Conservation (phyloP, 2,888 invertebrate genomes). For the Tanypteryx hageni region DNA sequence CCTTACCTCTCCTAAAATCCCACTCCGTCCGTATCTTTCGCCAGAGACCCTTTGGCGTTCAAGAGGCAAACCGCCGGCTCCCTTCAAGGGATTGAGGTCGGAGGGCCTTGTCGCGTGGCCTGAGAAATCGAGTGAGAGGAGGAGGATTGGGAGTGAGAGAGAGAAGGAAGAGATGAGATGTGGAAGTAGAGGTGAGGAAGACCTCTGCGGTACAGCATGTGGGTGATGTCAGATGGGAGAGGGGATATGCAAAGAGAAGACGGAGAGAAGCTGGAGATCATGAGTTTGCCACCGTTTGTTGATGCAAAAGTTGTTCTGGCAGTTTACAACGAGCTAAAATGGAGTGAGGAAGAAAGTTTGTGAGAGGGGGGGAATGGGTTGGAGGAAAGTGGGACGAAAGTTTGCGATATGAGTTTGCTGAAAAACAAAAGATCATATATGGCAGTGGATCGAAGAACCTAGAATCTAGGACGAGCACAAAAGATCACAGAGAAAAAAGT, state of each 20-base stretch:
- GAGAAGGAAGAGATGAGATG: no score
- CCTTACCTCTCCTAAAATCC: neutral
- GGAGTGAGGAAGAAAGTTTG: neutral
- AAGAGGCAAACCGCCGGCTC: constrained; percentile 7
- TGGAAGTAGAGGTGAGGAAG: no score
- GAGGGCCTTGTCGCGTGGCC: neutral
- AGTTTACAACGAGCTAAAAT: neutral
- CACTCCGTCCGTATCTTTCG: neutral
- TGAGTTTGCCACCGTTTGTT: neutral
- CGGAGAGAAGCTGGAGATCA: neutral
- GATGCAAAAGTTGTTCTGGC: neutral
- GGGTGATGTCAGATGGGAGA: no score
- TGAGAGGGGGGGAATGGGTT: neutral
- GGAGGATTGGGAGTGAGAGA: neutral
- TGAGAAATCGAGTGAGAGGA: neutral
- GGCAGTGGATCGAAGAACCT: neutral
- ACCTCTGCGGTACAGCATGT: no score
- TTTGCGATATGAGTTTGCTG: neutral
- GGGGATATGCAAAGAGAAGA: no score
- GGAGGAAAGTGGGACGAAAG: neutral
- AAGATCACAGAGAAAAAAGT: neutral
- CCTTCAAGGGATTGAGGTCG: constrained; percentile 5
- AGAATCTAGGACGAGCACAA: neutral
- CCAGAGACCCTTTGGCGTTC: neutral
- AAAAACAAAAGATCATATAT: no score